Percentiles rank a stretch among this genome's conserved stretches.
phyloP scores from a whole-genome alignment of 2,113 vertebrate species.

The Bujurquina vittata region DNA sequence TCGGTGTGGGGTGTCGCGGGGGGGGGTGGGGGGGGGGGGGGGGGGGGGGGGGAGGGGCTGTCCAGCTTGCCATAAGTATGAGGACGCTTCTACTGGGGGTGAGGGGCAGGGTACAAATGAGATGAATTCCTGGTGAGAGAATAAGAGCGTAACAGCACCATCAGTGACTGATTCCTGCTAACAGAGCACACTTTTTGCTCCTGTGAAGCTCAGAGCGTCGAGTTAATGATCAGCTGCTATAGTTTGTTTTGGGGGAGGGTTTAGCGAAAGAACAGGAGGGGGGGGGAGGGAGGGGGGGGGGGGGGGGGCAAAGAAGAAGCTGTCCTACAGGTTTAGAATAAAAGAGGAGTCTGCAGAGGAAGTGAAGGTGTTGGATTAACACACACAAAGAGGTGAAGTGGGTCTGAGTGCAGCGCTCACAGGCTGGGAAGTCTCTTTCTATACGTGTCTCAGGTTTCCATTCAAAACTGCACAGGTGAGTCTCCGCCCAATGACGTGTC shows the following conservation, averaged over 20 bases:
- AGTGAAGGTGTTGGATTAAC: background rate
- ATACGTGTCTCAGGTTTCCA: slow-evolving; percentile 3
- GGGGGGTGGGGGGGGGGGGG: too few relatives aligned
- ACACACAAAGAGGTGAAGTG: background rate
- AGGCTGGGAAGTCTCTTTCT: background rate
- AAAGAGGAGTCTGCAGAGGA: background rate
- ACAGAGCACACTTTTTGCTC: background rate
- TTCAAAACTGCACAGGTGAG: slow-evolving; percentile 1
- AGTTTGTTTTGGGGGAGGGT: background rate
- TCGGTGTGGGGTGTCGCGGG: too few relatives aligned
- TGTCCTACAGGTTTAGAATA: background rate
- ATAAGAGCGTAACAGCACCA: too few relatives aligned
- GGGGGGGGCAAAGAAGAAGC: background rate
- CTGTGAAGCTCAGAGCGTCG: background rate
- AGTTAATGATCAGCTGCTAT: background rate
- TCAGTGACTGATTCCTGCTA: background rate
- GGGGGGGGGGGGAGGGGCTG: background rate
- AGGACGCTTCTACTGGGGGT: background rate
- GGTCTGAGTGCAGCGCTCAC: background rate
- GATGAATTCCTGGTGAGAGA: too few relatives aligned
- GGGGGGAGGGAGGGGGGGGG: too few relatives aligned
- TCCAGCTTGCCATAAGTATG: background rate
- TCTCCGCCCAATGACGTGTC: slow-evolving; percentile 51
- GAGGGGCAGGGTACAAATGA: too few relatives aligned
- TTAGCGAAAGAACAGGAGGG: background rate